phyloP scores from a whole-genome alignment of 2,888 invertebrate species.

The Osmoderma eremita region DNA sequence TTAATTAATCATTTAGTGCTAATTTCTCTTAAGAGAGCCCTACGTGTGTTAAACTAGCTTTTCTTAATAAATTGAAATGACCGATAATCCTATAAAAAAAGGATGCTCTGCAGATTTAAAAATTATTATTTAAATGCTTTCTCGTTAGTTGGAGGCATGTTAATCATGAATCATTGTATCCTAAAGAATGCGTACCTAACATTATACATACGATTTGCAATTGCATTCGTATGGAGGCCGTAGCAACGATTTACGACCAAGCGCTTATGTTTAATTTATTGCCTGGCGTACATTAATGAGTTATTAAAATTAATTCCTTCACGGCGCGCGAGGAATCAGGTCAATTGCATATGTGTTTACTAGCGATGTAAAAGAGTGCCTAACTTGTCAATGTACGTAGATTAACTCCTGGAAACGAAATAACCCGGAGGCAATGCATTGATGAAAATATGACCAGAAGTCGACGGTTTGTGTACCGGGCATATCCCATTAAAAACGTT shows the following conservation, averaged over 20 bases:
- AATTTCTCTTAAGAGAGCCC: too few species aligned
- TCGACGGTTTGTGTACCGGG: slow-evolving; percentile 30
- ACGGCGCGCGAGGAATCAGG: slow-evolving; percentile 36
- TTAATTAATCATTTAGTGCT: too few species aligned
- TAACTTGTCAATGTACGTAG: slow-evolving; percentile 19
- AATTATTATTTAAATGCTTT: not conserved
- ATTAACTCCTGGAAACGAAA: slow-evolving; percentile 31
- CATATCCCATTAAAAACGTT: slow-evolving; percentile 42
- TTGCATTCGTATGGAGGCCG: slow-evolving; percentile 34
- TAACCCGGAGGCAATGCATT: slow-evolving; percentile 17
- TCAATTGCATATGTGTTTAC: slow-evolving; percentile 33
- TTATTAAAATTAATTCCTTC: slow-evolving; percentile 41
- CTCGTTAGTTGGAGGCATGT: not conserved
- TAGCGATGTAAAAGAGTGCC: slow-evolving; percentile 19
- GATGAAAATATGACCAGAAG: slow-evolving; percentile 34
- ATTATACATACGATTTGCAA: slow-evolving; percentile 28
- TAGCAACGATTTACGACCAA: slow-evolving; percentile 37
- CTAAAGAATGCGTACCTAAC: slow-evolving; percentile 18
- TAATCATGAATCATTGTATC: slow-evolving; percentile 32
- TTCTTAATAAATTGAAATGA: too few species aligned
- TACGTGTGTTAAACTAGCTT: too few species aligned
- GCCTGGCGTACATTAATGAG: slow-evolving; percentile 37
- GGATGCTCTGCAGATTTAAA: not conserved
- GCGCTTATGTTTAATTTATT: slow-evolving; percentile 40
- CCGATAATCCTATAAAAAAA: too few species aligned